Evolutionary conservation across 2,113 vertebrate species (phyloP).

Genomic region (Electrona antarctica): DNA sequence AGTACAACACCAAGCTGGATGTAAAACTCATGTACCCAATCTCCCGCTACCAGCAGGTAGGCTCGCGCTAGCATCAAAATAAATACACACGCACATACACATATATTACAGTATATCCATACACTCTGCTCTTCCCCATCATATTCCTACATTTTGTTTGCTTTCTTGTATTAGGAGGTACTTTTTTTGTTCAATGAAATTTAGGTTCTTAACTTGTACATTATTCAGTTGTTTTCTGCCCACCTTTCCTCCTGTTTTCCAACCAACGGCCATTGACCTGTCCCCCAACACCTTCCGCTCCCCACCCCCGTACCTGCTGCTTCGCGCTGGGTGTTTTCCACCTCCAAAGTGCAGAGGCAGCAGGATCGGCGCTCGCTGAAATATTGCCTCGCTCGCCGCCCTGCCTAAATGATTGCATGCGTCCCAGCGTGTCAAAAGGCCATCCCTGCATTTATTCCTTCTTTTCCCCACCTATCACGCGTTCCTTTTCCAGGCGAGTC

Average conservation of each 20-base stretch:
- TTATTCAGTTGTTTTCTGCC: not conserved
- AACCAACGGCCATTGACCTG: not conserved
- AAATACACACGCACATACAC: not conserved
- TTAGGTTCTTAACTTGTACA: not conserved
- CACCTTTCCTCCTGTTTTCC: not conserved
- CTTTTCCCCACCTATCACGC: constrained; percentile 1
- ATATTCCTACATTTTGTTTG: not conserved
- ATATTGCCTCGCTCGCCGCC: constrained; percentile 45
- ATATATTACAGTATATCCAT: not conserved
- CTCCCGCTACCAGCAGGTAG: constrained; percentile 94
- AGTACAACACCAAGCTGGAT: constrained; percentile 97
- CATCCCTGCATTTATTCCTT: constrained; percentile 48
- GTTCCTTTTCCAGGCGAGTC: constrained; percentile 28
- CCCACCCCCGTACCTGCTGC: not conserved
- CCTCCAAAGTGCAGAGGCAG: constrained; percentile 53
- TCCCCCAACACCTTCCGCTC: not conserved
- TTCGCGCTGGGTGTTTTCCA: constrained; percentile 6
- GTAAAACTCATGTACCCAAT: constrained; percentile 94
- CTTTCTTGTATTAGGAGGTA: not conserved
- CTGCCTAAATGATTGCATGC: constrained; percentile 53
- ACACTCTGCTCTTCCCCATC: not conserved
- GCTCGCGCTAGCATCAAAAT: not conserved
- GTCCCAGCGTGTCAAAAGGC: constrained; percentile 51
- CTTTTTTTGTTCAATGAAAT: not conserved
- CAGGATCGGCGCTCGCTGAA: constrained; percentile 51